Evolutionary conservation across 1,140 invertebrate genomes (phyloP), one percentile per base, ranked within the genome.

Genomic region (Belonocnema kinseyi): DNA sequence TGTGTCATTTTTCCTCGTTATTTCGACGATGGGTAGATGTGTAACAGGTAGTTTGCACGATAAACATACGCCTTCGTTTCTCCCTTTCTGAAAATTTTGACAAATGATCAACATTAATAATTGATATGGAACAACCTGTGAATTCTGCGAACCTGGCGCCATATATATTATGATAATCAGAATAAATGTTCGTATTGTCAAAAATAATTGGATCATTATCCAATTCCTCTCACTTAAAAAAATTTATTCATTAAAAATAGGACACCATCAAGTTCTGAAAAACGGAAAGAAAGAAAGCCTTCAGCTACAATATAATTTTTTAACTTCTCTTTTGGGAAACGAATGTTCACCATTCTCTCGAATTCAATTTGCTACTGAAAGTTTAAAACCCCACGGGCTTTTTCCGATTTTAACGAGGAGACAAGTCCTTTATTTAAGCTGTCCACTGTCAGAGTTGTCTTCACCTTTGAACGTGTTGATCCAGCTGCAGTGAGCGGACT

Each of bases 21-120:
- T 54, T 52, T 53, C 21, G 40, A 70, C 17, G 61, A 26, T 17
- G 33, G 14, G 61, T 70, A 46, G 26, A 46, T 46, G 40, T 46
- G 40, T 73, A 53, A 51, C 71, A 73, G 50, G 50, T 54, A 74
- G 51, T 74, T 40, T 74, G 54, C 26, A 54, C 26, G 73, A 53
- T 54, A 16, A 21, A 21, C 10, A 46, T 46, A 46, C 40, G 4
- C 56, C 13, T 26, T 58, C 21, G 3, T 58, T 21, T 58, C 19
- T 19, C 7, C 21, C 17, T 13, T 58, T 58, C 17, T 21, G 19
- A 58, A 1, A 58, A 12, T 58, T 26, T 21, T 21, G 17, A 58
- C 56, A 58, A 21, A 58, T 21, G 56, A 58, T 58, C 19, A 71
- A 33, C 52, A 33, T 14, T 79, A 73, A 79, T 46, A 11, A 8